A percentile compares a stretch with the other conserved stretches of the same genome.
Conservation (phyloP, 2,888 invertebrate genomes). For the Macropis europaea region DNA sequence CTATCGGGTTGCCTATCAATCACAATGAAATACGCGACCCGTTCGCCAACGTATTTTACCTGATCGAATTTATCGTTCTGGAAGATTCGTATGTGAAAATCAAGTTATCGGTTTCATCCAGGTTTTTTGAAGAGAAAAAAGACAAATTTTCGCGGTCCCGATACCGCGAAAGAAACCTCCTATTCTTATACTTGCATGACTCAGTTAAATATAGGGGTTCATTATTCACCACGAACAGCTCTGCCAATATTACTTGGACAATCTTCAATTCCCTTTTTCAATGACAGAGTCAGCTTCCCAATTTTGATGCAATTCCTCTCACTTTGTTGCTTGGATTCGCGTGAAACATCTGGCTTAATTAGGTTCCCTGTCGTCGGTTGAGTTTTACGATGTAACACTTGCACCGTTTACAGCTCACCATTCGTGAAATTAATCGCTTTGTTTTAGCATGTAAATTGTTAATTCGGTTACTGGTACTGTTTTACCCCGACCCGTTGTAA, state of each 20-base stretch:
- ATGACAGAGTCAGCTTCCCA: conserved; percentile 36
- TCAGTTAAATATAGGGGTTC: conserved; percentile 39
- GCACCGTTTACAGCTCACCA: not conserved
- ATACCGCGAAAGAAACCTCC: conserved; percentile 37
- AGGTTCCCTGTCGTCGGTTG: not conserved
- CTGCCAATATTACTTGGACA: conserved; percentile 50
- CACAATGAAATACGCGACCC: conserved; percentile 18
- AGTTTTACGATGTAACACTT: not conserved
- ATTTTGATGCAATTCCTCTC: conserved; percentile 43
- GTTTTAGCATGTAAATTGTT: conserved; percentile 20
- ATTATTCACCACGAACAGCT: conserved; percentile 37
- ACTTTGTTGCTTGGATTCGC: conserved; percentile 31
- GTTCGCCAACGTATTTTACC: conserved; percentile 17
- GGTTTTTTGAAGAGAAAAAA: not conserved
- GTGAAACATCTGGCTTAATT: conserved; percentile 5
- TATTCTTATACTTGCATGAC: conserved; percentile 15
- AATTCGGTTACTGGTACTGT: not conserved
- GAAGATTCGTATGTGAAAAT: conserved; percentile 7
- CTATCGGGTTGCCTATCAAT: conserved; percentile 19
- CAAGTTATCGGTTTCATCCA: not conserved
- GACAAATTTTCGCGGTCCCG: not conserved
- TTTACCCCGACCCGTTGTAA: not conserved
- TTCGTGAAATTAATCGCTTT: conserved; percentile 15
- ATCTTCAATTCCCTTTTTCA: conserved; percentile 41
- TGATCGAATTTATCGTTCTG: conserved; percentile 17